Base-by-base conservation (phyloP, 1,140 invertebrate species). In the Plodia interpunctella region DNA sequence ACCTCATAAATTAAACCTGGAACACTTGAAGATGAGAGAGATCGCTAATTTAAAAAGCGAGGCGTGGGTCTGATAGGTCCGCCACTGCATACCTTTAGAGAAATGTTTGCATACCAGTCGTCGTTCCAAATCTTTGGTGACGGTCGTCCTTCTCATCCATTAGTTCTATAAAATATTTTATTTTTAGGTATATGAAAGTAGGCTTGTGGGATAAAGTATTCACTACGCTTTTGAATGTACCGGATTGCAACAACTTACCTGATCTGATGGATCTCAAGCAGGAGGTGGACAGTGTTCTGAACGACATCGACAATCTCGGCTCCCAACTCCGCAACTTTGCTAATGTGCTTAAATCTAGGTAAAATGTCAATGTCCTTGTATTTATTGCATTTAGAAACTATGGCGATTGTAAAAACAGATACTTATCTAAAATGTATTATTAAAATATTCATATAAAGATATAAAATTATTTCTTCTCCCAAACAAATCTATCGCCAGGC, bases 131-230 rank as follows among this genome's bases (percentile, higher is more conserved):
- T n/a, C n/a, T n/a, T n/a, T n/a, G n/a, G n/a, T n/a, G n/a, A n/a
- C n/a, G n/a, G n/a, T n/a, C n/a, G n/a, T n/a, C n/a, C n/a, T n/a
- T n/a, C n/a, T n/a, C n/a, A n/a, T n/a, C n/a, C n/a, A n/a, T n/a
- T n/a, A n/a, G n/a, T n/a, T n/a, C n/a, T n/a, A n/a, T n/a, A n/a
- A n/a, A n/a, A n/a, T n/a, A n/a, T n/a, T 44, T 15, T 62, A 60
- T 61, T 84, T 87, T 64, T 65, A 94, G 93, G 76, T 94, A 94
- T 68, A 91, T 93, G 65, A 93, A 93, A 68, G 91, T 90, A 55
- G 86, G 83, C 54, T 78, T 92, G 53, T 94, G 94, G 94, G 93
- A 94, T 63, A 90, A 90, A 59, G 91, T 93, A 69, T 94, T 94
- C 66, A 92, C 91, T 0, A 91, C 92, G 25, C 74, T 95, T 53